These are phyloP conservation scores for Notolabrus celidotus DNA, from an alignment of 2,797 vertebrate genomes.

Conservation along the genomic window DNA sequence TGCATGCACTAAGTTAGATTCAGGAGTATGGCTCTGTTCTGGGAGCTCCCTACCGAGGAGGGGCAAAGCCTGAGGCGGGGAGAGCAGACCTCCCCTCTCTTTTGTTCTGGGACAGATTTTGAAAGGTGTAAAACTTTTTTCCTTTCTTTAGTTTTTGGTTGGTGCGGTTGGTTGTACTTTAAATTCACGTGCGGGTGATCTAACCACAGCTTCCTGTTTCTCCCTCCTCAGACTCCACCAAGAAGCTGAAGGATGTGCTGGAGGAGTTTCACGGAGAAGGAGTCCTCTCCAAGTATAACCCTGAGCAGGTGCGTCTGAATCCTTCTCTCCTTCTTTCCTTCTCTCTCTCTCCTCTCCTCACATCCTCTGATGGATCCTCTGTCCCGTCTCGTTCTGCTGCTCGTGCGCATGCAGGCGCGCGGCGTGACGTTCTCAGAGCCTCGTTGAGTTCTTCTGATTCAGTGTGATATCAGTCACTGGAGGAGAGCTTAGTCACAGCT, in stretches of 20 bases:
- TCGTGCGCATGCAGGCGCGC: slow-evolving; percentile 7
- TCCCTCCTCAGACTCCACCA: slow-evolving; percentile 88
- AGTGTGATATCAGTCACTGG: slow-evolving; percentile 13
- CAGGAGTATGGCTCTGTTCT: no score
- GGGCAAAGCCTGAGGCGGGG: no score
- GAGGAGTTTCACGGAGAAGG: slow-evolving; percentile 92
- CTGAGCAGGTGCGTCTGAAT: slow-evolving; percentile 88
- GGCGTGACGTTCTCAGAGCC: background rate
- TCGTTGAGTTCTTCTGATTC: slow-evolving; percentile 30
- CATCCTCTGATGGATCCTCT: background rate
- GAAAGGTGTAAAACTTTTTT: no score
- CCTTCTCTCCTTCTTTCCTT: background rate
- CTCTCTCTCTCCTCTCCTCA: background rate
- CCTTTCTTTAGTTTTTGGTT: no score
- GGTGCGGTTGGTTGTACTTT: no score
- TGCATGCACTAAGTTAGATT: no score
- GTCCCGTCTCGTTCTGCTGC: background rate
- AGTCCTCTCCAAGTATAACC: slow-evolving; percentile 90
- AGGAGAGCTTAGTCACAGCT: slow-evolving; percentile 42
- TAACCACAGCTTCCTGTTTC: slow-evolving; percentile 28
- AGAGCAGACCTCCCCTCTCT: no score
- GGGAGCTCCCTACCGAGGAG: no score
- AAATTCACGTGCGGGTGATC: no score
- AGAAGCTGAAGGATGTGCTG: slow-evolving; percentile 95
- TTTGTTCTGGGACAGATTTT: no score